Percentiles rank a stretch among this genome's conserved stretches.
Conservation (phyloP, 2,113 vertebrate genomes). For the Coptodon bakossiorum region DNA sequence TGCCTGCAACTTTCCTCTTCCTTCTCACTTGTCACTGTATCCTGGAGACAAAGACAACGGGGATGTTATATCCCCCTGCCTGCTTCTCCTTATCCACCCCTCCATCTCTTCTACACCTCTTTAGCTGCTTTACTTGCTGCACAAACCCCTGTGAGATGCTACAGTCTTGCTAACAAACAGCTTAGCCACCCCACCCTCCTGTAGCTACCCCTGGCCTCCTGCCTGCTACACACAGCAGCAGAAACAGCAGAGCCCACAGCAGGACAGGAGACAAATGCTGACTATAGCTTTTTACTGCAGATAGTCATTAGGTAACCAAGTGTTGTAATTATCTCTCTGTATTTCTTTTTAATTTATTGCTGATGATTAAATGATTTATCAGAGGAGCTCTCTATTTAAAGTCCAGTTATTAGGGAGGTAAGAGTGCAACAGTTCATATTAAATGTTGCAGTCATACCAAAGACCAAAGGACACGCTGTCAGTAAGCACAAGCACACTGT, state of each 20-base stretch:
- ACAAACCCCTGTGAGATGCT: slow-evolving; percentile 7
- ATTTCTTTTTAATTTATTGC: background rate
- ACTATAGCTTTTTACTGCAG: background rate
- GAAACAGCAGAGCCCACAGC: background rate
- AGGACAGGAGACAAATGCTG: background rate
- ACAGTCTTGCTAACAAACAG: slow-evolving; percentile 50
- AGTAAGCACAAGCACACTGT: background rate
- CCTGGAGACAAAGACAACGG: slow-evolving; percentile 59
- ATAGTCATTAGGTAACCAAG: background rate
- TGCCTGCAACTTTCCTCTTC: slow-evolving; percentile 3
- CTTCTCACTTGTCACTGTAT: slow-evolving; percentile 38
- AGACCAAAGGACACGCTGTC: background rate
- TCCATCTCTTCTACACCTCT: background rate
- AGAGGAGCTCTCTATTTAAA: background rate
- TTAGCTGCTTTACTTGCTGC: slow-evolving; percentile 4
- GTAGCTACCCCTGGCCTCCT: background rate
- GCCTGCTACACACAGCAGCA: slow-evolving; percentile 16
- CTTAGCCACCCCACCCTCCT: slow-evolving; percentile 25
- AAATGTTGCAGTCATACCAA: slow-evolving; percentile 1
- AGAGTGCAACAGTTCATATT: background rate
- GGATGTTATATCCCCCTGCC: slow-evolving; percentile 13
- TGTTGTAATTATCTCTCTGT: background rate
- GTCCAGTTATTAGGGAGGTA: background rate
- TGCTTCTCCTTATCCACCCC: background rate
- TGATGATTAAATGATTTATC: background rate